Percentiles rank a stretch among this genome's conserved stretches.
Evolutionary conservation across 1,140 invertebrate genomes (phyloP).

Genomic region (Catajapyx aquilonaris): DNA sequence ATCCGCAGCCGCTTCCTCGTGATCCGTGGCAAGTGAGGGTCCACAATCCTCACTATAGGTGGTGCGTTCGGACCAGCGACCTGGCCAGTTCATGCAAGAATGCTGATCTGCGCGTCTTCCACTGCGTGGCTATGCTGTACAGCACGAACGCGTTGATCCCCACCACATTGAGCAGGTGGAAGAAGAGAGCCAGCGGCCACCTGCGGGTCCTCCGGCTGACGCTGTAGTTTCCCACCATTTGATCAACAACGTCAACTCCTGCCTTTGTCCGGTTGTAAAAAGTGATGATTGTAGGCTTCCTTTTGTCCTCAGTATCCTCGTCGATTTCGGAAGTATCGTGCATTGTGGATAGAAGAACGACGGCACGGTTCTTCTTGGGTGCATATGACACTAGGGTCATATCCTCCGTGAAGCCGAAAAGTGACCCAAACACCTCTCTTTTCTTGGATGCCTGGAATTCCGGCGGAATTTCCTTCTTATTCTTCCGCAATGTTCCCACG

Average conservation of each 20-base stretch:
- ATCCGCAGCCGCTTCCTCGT: too few species aligned
- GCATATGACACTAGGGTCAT: conserved; percentile 14
- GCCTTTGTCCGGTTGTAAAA: conserved; percentile 15
- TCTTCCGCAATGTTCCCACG: conserved; percentile 18
- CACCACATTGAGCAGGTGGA: neutral
- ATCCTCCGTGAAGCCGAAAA: conserved; percentile 6
- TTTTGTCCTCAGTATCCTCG: conserved; percentile 6
- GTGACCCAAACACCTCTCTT: neutral
- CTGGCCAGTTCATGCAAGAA: too few species aligned
- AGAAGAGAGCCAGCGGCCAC: conserved; percentile 1
- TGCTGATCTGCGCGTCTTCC: too few species aligned
- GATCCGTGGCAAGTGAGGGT: too few species aligned
- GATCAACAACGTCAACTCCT: conserved; percentile 13
- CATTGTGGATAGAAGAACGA: conserved; percentile 13
- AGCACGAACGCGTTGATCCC: neutral
- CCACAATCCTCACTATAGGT: too few species aligned
- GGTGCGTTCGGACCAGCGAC: too few species aligned
- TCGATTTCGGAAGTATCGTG: conserved; percentile 11
- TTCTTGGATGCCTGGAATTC: neutral
- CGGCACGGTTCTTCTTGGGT: conserved; percentile 12
- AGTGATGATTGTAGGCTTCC: conserved; percentile 14
- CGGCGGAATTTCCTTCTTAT: conserved; percentile 19
- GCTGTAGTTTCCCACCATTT: conserved; percentile 6
- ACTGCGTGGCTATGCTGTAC: too few species aligned
- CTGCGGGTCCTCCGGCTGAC: neutral